Evolutionary conservation across 2,888 invertebrate genomes (phyloP).

Genomic region (Trimorus sp.): DNA sequence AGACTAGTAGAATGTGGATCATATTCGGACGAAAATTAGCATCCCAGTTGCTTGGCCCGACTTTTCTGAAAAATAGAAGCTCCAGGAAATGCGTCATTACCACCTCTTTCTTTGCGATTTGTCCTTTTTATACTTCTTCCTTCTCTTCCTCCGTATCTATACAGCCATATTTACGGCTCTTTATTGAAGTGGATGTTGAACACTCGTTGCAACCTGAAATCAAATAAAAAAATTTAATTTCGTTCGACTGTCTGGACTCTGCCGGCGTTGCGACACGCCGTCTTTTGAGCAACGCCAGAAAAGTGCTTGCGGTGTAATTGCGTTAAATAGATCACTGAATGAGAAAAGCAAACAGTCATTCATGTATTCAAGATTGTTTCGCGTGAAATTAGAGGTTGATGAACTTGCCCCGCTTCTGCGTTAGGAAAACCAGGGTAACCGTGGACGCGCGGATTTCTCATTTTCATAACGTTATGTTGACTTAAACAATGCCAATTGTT

Average conservation of each 20-base stretch:
- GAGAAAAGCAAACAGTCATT: constrained; percentile 59
- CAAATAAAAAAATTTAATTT: not conserved
- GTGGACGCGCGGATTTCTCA: constrained; percentile 9
- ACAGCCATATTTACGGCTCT: too few relatives aligned
- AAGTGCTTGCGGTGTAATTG: constrained; percentile 45
- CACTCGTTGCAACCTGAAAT: too few relatives aligned
- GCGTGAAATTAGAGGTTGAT: constrained; percentile 56
- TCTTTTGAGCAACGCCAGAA: constrained; percentile 37
- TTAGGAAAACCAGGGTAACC: constrained; percentile 15
- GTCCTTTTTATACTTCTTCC: too few relatives aligned
- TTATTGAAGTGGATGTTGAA: too few relatives aligned
- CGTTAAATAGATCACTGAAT: constrained; percentile 55
- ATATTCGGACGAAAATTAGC: constrained; percentile 47
- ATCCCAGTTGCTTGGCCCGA: constrained; percentile 32
- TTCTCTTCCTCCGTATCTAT: too few relatives aligned
- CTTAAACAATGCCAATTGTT: constrained; percentile 34
- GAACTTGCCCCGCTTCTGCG: constrained; percentile 51
- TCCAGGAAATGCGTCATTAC: not conserved
- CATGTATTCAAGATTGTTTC: constrained; percentile 59
- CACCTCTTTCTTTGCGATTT: not conserved
- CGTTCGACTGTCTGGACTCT: not conserved
- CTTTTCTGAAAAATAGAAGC: constrained; percentile 38
- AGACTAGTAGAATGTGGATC: constrained; percentile 48
- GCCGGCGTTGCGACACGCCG: not conserved
- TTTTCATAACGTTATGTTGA: constrained; percentile 36